Conservation (phyloP, 1,140 invertebrate species). For the Grapholita molesta region DNA sequence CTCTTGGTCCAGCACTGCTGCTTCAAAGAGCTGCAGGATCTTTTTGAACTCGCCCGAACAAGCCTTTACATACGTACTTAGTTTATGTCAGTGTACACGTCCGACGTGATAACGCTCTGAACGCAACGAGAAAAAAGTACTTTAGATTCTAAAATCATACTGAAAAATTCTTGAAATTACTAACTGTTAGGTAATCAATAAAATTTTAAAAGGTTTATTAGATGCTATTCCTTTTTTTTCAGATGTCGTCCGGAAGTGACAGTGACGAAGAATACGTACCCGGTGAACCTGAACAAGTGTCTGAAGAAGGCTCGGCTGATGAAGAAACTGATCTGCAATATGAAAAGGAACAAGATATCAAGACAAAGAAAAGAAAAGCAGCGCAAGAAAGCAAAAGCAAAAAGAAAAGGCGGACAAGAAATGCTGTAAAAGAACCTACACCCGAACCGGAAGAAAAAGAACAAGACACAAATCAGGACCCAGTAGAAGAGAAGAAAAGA, state of each 20-base stretch:
- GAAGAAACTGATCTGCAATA: constrained; percentile 69
- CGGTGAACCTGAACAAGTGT: constrained; percentile 60
- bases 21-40: no score
- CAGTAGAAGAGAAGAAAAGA: constrained; percentile 82
- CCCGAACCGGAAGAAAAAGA: constrained; percentile 32
- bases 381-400: constrained; percentile 38
- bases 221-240: constrained; percentile 26
- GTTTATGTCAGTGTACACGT: no score
- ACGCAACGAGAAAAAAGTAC: no score
- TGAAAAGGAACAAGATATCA: constrained; percentile 57
- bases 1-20: no score
- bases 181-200: neutral
- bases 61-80: no score
- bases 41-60: no score
- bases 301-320: constrained; percentile 71
- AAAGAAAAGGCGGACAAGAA: constrained; percentile 57
- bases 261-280: constrained; percentile 76
- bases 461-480: constrained; percentile 53
- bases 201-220: neutral
- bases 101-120: no score
- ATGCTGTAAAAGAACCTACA: constrained; percentile 44
- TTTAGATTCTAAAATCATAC: no score
- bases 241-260: constrained; percentile 75
- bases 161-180: no score
- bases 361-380: constrained; percentile 57